phyloP scores from a whole-genome alignment of 2,797 vertebrate genomes.

The Pangasius djambal region DNA sequence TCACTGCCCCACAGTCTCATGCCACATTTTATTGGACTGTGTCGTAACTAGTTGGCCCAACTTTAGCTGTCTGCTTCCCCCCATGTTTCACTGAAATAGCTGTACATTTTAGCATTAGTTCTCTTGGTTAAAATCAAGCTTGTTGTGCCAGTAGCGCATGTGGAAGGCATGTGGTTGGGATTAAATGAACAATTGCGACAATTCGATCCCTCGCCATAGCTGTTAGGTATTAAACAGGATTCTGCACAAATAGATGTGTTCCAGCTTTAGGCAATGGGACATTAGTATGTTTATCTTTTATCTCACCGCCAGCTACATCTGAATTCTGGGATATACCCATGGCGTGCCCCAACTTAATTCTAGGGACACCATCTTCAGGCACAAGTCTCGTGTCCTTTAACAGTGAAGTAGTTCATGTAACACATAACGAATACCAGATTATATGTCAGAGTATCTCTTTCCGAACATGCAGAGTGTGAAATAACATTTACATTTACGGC shows the following conservation, averaged over 20 bases:
- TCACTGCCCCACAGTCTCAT: neutral
- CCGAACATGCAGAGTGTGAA: neutral
- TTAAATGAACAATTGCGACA: neutral
- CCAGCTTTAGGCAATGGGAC: neutral
- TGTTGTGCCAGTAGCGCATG: neutral
- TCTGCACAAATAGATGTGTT: neutral
- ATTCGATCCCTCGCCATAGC: neutral
- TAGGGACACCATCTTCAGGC: neutral
- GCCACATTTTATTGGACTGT: neutral
- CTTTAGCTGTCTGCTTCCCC: no score
- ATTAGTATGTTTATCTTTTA: neutral
- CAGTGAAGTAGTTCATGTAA: neutral
- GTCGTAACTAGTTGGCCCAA: neutral
- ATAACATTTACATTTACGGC: no score
- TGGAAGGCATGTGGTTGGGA: no score
- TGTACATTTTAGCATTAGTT: no score
- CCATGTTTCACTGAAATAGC: no score
- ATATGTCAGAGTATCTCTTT: neutral
- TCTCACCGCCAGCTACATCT: neutral
- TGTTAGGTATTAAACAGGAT: neutral
- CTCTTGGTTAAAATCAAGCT: no score
- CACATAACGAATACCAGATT: neutral
- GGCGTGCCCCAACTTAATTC: neutral
- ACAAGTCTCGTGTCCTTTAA: neutral
- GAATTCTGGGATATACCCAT: neutral